Conservation (phyloP, 2,888 invertebrate species). For the Harmothoe impar region DNA sequence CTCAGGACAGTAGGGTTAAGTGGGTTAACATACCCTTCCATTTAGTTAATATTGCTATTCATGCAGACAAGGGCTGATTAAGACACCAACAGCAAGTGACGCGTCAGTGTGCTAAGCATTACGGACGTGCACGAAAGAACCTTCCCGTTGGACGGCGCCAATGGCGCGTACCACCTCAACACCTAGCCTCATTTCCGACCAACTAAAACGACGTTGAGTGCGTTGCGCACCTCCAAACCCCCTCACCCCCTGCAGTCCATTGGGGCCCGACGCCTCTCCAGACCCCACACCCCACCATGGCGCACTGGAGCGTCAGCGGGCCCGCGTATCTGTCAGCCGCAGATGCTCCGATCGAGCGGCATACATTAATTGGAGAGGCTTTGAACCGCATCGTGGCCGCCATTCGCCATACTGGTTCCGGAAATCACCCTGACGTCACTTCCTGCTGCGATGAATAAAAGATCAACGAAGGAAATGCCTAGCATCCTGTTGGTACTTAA, state of each 20-base stretch:
- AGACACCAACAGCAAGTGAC: no score
- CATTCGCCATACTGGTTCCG: slow-evolving; percentile 14
- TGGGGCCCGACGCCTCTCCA: background rate
- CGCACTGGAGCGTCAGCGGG: background rate
- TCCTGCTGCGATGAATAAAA: slow-evolving; percentile 58
- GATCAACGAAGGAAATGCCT: slow-evolving; percentile 56
- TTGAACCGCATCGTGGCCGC: slow-evolving; percentile 44
- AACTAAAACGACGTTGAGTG: background rate
- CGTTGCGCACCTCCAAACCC: no score
- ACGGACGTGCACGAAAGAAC: no score
- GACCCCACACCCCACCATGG: background rate
- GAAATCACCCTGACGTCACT: slow-evolving; percentile 48
- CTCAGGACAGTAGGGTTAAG: no score
- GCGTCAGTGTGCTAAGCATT: no score
- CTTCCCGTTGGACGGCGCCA: no score
- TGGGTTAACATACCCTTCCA: no score
- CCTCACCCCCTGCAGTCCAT: background rate
- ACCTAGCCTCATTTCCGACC: slow-evolving; percentile 13
- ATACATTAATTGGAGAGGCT: slow-evolving; percentile 55
- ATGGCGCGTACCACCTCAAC: background rate
- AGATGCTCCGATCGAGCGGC: slow-evolving; percentile 12
- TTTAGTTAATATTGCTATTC: no score
- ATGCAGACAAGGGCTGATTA: no score
- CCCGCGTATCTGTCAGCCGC: background rate
- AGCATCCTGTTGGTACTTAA: slow-evolving; percentile 59